Conservation (phyloP, 2,113 vertebrate genomes). For the Microtus oregoni region DNA sequence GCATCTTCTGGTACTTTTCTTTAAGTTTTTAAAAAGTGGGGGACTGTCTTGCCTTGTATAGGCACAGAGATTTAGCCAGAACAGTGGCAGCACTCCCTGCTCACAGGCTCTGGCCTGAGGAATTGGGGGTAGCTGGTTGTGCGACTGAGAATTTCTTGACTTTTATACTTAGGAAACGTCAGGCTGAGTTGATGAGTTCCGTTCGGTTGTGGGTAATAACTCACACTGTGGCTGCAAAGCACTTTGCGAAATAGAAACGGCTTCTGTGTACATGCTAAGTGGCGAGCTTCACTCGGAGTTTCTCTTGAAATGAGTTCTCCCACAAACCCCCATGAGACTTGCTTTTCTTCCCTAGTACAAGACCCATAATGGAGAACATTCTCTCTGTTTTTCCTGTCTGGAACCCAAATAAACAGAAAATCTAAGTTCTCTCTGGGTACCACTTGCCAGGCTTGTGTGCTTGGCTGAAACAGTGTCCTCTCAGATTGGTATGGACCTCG, state of each 20-base stretch:
- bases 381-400: neutral
- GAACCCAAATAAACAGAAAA: neutral
- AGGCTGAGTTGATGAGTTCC: constrained; percentile 31
- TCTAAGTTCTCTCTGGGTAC: neutral
- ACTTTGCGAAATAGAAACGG: constrained; percentile 66
- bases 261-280: neutral
- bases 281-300: neutral
- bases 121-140: neutral
- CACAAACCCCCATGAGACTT: constrained; percentile 23
- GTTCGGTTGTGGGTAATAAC: constrained; percentile 34
- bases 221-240: constrained; percentile 61
- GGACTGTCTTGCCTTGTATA: neutral
- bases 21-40: neutral
- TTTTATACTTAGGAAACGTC: neutral
- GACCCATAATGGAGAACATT: neutral
- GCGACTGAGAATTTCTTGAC: neutral
- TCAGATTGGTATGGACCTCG: accelerated
- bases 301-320: constrained; percentile 51
- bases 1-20: neutral
- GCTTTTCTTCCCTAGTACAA: neutral
- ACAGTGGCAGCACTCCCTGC: accelerated
- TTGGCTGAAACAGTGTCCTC: accelerated
- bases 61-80: accelerated
- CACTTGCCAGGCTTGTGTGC: accelerated
- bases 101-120: constrained; percentile 5